Percentiles rank a stretch among this genome's conserved stretches.
phyloP scores from a whole-genome alignment of 2,797 vertebrate genomes.

The Crossoptilon crossoptilon region DNA sequence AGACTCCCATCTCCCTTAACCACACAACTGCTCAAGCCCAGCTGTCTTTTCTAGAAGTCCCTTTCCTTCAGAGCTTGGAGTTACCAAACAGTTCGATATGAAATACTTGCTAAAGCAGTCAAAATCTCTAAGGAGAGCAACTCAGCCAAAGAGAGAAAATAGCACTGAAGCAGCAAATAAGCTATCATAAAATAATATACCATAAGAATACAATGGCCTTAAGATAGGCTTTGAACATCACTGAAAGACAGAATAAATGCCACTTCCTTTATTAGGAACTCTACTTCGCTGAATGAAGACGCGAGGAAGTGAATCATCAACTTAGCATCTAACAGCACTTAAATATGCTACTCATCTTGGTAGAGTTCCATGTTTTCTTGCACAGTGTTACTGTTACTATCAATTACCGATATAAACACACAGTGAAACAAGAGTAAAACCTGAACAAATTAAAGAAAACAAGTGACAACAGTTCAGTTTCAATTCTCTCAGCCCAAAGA shows the following conservation, averaged over 20 bases:
- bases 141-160: not conserved
- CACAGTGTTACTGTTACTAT: not conserved
- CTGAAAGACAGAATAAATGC: not conserved
- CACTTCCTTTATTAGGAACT: not conserved
- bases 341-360: not conserved
- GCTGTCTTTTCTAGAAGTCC: not conserved
- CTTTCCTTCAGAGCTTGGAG: not conserved
- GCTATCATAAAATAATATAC: not conserved
- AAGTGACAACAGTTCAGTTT: not conserved
- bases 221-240: not conserved
- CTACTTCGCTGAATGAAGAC: not conserved
- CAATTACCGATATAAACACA: not conserved
- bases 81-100: not conserved
- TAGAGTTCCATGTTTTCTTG: not conserved
- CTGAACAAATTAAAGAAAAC: not conserved
- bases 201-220: not conserved
- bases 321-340: not conserved
- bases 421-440: not conserved
- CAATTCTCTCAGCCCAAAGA: not conserved
- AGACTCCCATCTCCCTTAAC: not conserved
- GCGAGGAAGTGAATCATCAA: not conserved
- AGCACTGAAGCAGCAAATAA: not conserved
- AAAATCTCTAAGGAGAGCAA: not conserved
- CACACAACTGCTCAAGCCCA: accelerated
- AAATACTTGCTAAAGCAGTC: not conserved